Evolutionary conservation across 2,888 invertebrate genomes (phyloP).

Genomic region (Xestia sexstrigata): DNA sequence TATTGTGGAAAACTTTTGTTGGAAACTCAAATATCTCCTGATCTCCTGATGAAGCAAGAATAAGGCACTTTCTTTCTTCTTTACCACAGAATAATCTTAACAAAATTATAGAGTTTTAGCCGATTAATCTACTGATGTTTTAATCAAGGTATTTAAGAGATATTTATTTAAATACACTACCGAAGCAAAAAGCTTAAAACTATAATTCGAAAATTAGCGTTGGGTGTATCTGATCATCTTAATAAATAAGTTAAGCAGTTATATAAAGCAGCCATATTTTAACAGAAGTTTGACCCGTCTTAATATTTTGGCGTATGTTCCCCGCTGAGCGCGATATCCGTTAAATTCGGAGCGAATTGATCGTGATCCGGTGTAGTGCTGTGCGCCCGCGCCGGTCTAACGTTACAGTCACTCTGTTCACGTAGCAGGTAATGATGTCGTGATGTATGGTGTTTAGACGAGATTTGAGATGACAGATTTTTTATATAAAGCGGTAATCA

Average conservation of each 20-base stretch:
- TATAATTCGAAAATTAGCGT: background rate
- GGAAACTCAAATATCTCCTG: background rate
- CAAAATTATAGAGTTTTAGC: background rate
- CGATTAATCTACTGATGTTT: background rate
- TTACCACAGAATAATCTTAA: no score
- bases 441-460: constrained; percentile 12
- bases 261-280: background rate
- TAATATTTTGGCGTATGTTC: constrained; percentile 24
- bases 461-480: background rate
- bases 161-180: background rate
- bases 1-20: background rate
- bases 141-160: background rate
- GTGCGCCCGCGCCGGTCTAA: constrained; percentile 20
- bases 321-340: constrained; percentile 16
- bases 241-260: background rate
- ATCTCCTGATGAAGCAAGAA: background rate
- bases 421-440: constrained; percentile 7
- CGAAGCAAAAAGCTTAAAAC: background rate
- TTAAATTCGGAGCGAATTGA: constrained; percentile 56
- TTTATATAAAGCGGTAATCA: background rate
- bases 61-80: background rate
- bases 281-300: background rate
- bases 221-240: background rate
- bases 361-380: constrained; percentile 26
- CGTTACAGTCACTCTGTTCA: constrained; percentile 12